Base-by-base conservation (phyloP, 2,113 vertebrate species). In the Prionailurus viverrinus region DNA sequence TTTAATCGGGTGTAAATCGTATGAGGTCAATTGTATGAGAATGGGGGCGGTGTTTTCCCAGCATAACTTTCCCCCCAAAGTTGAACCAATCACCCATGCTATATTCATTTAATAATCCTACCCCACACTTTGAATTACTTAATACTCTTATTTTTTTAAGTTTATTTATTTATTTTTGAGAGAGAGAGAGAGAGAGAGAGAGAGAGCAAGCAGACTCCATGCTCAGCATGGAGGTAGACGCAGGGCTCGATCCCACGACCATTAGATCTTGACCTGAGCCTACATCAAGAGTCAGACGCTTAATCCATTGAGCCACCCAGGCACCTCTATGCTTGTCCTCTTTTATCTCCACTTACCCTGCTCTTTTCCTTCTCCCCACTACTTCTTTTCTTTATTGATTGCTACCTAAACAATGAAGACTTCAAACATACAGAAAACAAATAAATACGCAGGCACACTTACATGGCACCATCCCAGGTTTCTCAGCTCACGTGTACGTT, bases 1-100 rank as follows among this genome's bases (percentile, higher is more conserved):
- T 93, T 93, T 83, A 36, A 48, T 83, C 36, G 27, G 29, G 29
- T 58, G 58, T 93, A 78, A 93, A 65, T 85, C 53, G 61, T 89
- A 51, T 79, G 69, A 78, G 39, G 39, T 71, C 55, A 78, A 53
- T 80, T 90, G 71, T 79, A 53, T 31, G 29, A 63, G 23, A 27
- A 25, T 1, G 16, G 36, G 21, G 61, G 19, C 18, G 15, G 61
- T 61, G 33, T 79, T 71, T 63, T 63, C 79, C 79, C 79, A 84
- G 5, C 51, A 3, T 18, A 88, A 69, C n/a, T 45, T 45, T 45
- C 7, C 25, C 27, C 33, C 2, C 1, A 51, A 85, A 84, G 61
- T 53, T 83, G 78, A 84, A 84, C 51, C 53, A 78, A 63, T 93
- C 36, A 90, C 51, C 41, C 39, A 27, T 69, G 69, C 11, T 7